Conservation (phyloP, 2,888 invertebrate species). For the Acleris holmiana region DNA sequence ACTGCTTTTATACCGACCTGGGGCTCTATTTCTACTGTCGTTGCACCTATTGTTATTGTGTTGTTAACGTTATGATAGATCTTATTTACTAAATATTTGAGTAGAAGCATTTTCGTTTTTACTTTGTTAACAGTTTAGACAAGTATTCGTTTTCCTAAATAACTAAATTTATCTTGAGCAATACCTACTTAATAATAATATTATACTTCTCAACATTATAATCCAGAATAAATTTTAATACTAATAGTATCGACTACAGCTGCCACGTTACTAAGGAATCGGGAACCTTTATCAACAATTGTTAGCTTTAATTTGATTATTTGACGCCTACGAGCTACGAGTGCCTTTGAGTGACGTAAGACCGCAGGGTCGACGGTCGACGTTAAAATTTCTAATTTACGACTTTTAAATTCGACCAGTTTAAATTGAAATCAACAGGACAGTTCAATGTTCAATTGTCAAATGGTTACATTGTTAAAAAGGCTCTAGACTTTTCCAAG, state of each 20-base stretch:
- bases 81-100: no score
- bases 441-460: conserved; percentile 35
- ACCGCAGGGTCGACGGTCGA: conserved; percentile 63
- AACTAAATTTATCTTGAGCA: no score
- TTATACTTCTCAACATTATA: not conserved
- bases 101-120: no score
- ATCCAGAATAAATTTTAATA: no score
- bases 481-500: not conserved
- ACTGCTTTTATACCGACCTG: no score
- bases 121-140: no score
- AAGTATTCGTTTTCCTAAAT: no score
- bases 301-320: conserved; percentile 76
- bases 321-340: conserved; percentile 55
- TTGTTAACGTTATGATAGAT: no score
- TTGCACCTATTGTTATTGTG: no score
- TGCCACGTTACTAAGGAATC: conserved; percentile 52
- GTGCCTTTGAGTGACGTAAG: conserved; percentile 48
- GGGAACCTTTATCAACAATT: conserved; percentile 63
- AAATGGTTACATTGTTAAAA: not conserved
- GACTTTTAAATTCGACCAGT: conserved; percentile 66
- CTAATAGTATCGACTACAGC: not conserved
- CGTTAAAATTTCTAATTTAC: conserved; percentile 73
- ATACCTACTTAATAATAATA: no score
- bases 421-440: conserved; percentile 61
- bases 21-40: no score